Base-by-base conservation (phyloP, 2,888 invertebrate species). In the Caenorhabditis sp. region DNA sequence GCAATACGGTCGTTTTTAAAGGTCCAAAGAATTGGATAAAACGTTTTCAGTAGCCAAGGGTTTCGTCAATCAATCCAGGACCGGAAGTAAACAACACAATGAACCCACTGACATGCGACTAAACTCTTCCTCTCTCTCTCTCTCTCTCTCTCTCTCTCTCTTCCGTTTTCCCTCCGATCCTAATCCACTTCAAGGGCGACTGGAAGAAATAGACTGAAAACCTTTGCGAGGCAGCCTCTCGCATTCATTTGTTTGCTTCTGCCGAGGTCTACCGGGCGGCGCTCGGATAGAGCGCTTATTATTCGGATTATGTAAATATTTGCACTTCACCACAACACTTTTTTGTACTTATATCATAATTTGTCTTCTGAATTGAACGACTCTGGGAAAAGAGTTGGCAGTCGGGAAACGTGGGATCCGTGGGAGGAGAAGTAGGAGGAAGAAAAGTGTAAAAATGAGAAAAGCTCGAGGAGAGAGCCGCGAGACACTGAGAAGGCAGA, bases 251-350 rank as follows among this genome's bases (percentile, higher is more conserved):
- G 27, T 48, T 48, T 48, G 48, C 48, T 30, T 48, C 30, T 48
- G 2, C 17, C 48, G 27, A 15, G 26, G n/a, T 7, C 24, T 30
- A 13, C 32, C 48, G 48, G 48, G 13, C 7, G 48, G 7, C 20
- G 17, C 26, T 39, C 59, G 37, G 48, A 41, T 27, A 24, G 52
- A 27, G 39, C 62, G 61, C 46, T 50, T 61, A 61, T 61, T 48
- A 39, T 50, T 37, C 48, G 61, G 61, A 61, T 52, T 65, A 55
- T 65, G 65, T 53, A 43, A 65, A 65, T 65, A 65, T 65, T 65
- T 65, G 52, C 62, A 24, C 48, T 39, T 30, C 35, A n/a, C 37
- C 50, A 37, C 39, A 20, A 26, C 53, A 53, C 41, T 55, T 55
- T 35, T 50, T 39, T 30, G 20, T 56, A 56, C 46, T 43, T 46